A percentile compares a stretch with the other conserved stretches of the same genome.
These are phyloP conservation scores for Ia io DNA, from an alignment of 2,113 vertebrate genomes.

Conservation along the genomic window DNA sequence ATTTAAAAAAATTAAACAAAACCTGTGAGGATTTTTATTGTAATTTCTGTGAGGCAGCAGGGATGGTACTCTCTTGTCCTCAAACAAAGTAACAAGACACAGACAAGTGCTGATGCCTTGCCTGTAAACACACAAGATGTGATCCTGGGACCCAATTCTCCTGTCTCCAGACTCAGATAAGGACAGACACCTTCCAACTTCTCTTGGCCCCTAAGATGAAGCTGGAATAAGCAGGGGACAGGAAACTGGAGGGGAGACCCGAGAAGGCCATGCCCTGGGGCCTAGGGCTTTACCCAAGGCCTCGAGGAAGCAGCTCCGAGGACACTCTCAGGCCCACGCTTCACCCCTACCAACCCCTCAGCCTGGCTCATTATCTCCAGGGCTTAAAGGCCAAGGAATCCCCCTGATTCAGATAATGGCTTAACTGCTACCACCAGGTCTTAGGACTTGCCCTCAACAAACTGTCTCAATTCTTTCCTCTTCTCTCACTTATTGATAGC, in stretches of 20 bases:
- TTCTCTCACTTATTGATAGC: not conserved
- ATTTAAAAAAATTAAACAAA: not conserved
- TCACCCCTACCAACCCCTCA: not conserved
- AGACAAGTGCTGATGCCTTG: not conserved
- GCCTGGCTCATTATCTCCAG: not conserved
- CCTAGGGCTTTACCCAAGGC: not conserved
- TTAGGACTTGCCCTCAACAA: not conserved
- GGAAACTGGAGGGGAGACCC: not conserved
- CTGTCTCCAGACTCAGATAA: not conserved
- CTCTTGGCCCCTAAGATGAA: not conserved
- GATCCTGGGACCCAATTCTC: not conserved
- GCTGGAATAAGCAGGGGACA: not conserved
- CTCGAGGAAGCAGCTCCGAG: not conserved
- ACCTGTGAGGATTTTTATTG: not conserved
- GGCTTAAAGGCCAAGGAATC: not conserved
- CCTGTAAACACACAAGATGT: not conserved
- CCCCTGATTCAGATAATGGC: not conserved
- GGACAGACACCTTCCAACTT: not conserved
- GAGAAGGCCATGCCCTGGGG: not conserved
- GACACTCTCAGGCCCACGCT: not conserved
- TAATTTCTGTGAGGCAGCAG: not conserved
- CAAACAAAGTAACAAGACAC: not conserved
- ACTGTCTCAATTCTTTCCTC: not conserved
- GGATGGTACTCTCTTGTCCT: not conserved
- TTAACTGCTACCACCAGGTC: not conserved